These are phyloP conservation scores for Gila orcuttii DNA, from an alignment of 2,113 vertebrate genomes.

Conservation along the genomic window DNA sequence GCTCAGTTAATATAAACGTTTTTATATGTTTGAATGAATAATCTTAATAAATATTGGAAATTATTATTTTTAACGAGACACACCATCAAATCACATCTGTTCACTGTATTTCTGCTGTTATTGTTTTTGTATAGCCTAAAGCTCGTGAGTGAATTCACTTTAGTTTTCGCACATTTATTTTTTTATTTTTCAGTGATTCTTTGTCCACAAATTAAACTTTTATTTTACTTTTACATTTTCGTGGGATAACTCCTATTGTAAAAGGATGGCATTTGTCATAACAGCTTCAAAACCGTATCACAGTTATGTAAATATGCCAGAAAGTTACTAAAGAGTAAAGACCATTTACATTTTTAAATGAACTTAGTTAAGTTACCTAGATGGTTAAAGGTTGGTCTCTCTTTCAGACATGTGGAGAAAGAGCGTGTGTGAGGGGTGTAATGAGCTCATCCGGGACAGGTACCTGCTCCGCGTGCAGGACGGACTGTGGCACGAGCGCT, in stretches of 20 bases:
- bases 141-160: neutral
- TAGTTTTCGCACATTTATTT: neutral
- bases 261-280: neutral
- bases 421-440: conserved; percentile 90
- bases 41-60: neutral
- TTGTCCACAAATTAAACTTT: neutral
- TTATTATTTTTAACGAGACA: neutral
- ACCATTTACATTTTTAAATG: neutral
- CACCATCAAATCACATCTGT: neutral
- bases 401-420: conserved; percentile 66
- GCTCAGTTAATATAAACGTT: neutral
- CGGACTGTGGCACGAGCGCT: conserved; percentile 93
- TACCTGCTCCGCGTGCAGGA: conserved; percentile 92
- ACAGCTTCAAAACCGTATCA: neutral
- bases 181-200: neutral
- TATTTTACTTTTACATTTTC: neutral
- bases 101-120: neutral
- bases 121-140: neutral
- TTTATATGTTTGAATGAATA: neutral
- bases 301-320: neutral
- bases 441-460: conserved; percentile 85
- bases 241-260: neutral
- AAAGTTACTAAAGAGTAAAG: no score
- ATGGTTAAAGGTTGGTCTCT: neutral
- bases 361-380: neutral